Evolutionary conservation across 2,888 invertebrate species (phyloP), one percentile per base, ranked within the genome.

Genomic region (Coleophora deauratella): DNA sequence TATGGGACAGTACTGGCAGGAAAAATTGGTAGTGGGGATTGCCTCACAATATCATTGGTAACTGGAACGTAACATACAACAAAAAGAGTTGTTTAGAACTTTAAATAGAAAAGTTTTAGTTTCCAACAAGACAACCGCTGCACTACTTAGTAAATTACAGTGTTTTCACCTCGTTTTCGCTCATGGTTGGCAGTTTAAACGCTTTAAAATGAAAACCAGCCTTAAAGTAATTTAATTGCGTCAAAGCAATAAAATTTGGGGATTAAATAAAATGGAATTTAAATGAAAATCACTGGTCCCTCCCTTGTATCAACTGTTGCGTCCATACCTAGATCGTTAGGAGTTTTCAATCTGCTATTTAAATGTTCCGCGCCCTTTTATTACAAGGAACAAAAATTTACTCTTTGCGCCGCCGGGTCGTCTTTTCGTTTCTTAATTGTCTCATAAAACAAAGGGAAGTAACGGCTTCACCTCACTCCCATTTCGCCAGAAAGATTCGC

Each of bases 91-190:
- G 49, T 44, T 47, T 42, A 41, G 47, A 52, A 53, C 50, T 55
- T 75, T 71, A 69, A 75, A 76, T 75, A 69, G 66, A 72, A 77
- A 75, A 76, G 72, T 76, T 75, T 59, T 50, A 67, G 65, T 72
- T 65, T 56, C 54, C 57, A 67, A 69, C 65, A 65, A 71, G 63
- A 67, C 59, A 52, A 63, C 59, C 44, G 46, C 54, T 63, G 64
- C 67, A 62, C 62, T 62, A n/a, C n/a, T n/a, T n/a, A 68, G 60
- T 69, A 62, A 70, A 71, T 67, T 67, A 66, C 66, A n/a, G n/a
- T n/a, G n/a, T n/a, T n/a, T n/a, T n/a, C n/a, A n/a, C n/a, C n/a
- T n/a, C n/a, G n/a, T n/a, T n/a, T n/a, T n/a, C n/a, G n/a, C n/a
- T n/a, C n/a, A n/a, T n/a, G n/a, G n/a, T n/a, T n/a, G n/a, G n/a